Conservation (phyloP, 2,113 vertebrate genomes). For the Pedetes capensis region DNA sequence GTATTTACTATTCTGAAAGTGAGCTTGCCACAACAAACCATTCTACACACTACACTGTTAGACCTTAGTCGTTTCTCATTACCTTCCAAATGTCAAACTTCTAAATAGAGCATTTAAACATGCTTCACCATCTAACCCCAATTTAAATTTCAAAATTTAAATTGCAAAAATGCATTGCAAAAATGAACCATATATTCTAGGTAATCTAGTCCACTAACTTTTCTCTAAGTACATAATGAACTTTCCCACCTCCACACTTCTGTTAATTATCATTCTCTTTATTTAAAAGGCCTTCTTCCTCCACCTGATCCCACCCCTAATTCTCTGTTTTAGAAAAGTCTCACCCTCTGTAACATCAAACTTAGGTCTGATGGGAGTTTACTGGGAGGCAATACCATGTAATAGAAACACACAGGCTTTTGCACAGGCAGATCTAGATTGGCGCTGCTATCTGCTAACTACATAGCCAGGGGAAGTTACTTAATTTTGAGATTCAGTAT, state of each 20-base stretch:
- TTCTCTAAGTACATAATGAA: neutral
- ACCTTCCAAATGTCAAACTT: conserved; percentile 37
- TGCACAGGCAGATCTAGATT: neutral
- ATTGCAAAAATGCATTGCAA: too few relatives aligned
- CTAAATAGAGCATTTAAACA: conserved; percentile 35
- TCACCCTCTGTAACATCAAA: conserved; percentile 12
- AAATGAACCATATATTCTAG: conserved; percentile 26
- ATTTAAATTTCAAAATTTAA: conserved; percentile 42
- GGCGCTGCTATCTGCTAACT: neutral
- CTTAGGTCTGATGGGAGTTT: neutral
- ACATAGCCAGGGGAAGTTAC: neutral
- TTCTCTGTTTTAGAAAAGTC: conserved; percentile 44
- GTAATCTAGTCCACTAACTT: neutral
- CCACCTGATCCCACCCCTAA: neutral
- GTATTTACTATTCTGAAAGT: neutral
- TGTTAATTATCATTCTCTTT: conserved; percentile 9
- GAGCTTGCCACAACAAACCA: conserved; percentile 15
- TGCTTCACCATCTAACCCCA: neutral
- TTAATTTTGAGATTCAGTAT: neutral
- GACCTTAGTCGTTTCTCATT: neutral
- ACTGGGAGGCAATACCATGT: neutral
- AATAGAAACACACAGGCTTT: conserved; percentile 3
- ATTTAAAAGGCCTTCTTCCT: conserved; percentile 42
- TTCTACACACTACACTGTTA: conserved; percentile 21
- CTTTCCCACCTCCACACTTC: conserved; percentile 21